phyloP scores from a whole-genome alignment of 2,888 invertebrate species.

The Amiota minor region DNA sequence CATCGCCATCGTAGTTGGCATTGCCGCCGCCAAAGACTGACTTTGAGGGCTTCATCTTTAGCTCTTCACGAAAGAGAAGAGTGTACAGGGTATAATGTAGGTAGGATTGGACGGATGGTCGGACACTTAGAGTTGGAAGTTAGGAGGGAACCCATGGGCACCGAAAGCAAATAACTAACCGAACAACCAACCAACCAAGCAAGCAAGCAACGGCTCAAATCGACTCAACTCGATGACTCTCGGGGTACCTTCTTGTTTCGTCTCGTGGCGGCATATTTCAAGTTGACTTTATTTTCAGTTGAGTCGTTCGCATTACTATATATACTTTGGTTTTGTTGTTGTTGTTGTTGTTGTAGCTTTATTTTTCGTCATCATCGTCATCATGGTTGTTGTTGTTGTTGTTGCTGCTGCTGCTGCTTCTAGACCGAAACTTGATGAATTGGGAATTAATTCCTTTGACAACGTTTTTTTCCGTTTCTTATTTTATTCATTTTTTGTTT shows the following conservation, averaged over 20 bases:
- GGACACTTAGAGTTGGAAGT: too few species aligned
- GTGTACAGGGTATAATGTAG: too few species aligned
- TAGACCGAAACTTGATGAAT: slow-evolving; percentile 72
- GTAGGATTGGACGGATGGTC: too few species aligned
- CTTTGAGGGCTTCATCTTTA: slow-evolving; percentile 72
- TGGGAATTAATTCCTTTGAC: slow-evolving; percentile 73
- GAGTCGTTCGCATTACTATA: slow-evolving; percentile 5
- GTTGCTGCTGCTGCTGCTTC: slow-evolving; percentile 38
- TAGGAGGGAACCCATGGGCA: slow-evolving; percentile 42
- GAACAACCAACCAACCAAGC: slow-evolving; percentile 15
- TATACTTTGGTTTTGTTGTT: slow-evolving; percentile 15
- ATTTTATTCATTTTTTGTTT: slow-evolving; percentile 11
- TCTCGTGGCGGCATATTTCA: slow-evolving; percentile 60
- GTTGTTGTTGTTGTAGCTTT: slow-evolving; percentile 28
- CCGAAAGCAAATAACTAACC: not conserved
- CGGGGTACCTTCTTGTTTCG: slow-evolving; percentile 28
- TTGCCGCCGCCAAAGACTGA: slow-evolving; percentile 43
- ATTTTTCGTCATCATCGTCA: slow-evolving; percentile 7
- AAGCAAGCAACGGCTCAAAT: slow-evolving; percentile 26
- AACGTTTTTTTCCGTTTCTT: slow-evolving; percentile 56
- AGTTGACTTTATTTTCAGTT: slow-evolving; percentile 65
- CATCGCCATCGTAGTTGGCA: not conserved
- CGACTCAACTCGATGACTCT: slow-evolving; percentile 40
- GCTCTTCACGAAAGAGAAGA: slow-evolving; percentile 48
- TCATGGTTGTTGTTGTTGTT: slow-evolving; percentile 32